Base-by-base conservation (phyloP, 2,797 vertebrate genomes). In the Alca torda region DNA sequence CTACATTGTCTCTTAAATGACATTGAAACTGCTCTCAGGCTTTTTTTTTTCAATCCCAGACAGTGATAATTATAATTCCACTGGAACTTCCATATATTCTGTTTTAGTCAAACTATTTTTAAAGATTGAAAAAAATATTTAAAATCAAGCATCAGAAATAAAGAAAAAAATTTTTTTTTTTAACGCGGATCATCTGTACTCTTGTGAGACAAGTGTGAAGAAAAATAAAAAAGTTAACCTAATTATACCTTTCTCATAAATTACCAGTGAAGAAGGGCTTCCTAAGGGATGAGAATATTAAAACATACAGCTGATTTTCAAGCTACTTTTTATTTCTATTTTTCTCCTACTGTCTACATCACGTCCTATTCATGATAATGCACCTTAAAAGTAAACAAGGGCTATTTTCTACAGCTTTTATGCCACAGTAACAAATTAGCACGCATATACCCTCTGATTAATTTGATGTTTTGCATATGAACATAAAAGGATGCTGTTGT, bases 211-310 rank as follows among this genome's bases (percentile, higher is more conserved):
- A 67, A 63, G 23, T 83, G 74, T 70, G 33, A 83, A 50, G n/a
- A 81, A 92, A 94, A 86, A 95, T 77, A n/a, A 83, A 96, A 97
- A 96, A 46, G n/a, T 90, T 94, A 95, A 83, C 28, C 18, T 94
- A 96, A 92, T 95, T 92, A 94, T 84, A 89, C 16, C 95, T 48
- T 95, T 92, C 54, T 87, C 46, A 67, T 65, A 63, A 94, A 92
- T 70, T 89, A 61, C 31, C 23, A 69, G 48, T 33, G 18, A 85
- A 68, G 30, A 83, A 11, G 11, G 4, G 4, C 35, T 86, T 59
- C 53, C 24, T 65, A 75, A 78, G 45, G 7, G 31, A 82, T 81
- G 8, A 43, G 21, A 59, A 73, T 67, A 39, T 45, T 79, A 46
- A 74, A 89, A 77, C 6, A 79, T 39, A 26, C 1, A 30, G 11